A percentile compares a stretch with the other conserved stretches of the same genome.
These are phyloP conservation scores for Amiota communis DNA, from an alignment of 2,888 invertebrate species.

Conservation along the genomic window DNA sequence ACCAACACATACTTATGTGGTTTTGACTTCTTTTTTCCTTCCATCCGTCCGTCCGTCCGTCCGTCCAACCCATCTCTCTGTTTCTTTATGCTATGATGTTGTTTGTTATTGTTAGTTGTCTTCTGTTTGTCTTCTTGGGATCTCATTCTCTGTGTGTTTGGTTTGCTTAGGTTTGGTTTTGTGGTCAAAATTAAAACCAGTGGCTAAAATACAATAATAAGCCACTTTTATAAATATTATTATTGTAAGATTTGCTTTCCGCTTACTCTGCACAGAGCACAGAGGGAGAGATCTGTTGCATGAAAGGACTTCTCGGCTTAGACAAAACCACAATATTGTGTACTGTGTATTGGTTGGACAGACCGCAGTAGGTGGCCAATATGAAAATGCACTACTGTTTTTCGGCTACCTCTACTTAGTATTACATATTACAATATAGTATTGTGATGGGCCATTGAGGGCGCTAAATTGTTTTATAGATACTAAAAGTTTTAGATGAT, in stretches of 20 bases:
- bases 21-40: background rate
- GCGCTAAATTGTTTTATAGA: too few relatives aligned
- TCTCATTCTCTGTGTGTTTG: background rate
- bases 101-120: constrained; percentile 10
- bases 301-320: too few relatives aligned
- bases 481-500: too few relatives aligned
- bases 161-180: background rate
- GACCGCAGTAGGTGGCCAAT: too few relatives aligned
- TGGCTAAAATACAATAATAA: constrained; percentile 72
- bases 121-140: background rate
- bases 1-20: background rate
- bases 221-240: constrained; percentile 67
- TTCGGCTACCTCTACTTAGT: too few relatives aligned
- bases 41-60: background rate
- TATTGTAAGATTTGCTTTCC: constrained; percentile 23
- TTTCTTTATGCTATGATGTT: constrained; percentile 36
- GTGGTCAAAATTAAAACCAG: constrained; percentile 69
- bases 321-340: too few relatives aligned
- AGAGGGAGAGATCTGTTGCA: too few relatives aligned
- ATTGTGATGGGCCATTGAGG: too few relatives aligned
- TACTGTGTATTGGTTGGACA: too few relatives aligned
- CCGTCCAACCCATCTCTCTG: background rate
- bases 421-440: too few relatives aligned
- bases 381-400: too few relatives aligned
- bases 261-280: too few relatives aligned